Evolutionary conservation across 2,113 vertebrate species (phyloP).

Genomic region (Mirza zaza): DNA sequence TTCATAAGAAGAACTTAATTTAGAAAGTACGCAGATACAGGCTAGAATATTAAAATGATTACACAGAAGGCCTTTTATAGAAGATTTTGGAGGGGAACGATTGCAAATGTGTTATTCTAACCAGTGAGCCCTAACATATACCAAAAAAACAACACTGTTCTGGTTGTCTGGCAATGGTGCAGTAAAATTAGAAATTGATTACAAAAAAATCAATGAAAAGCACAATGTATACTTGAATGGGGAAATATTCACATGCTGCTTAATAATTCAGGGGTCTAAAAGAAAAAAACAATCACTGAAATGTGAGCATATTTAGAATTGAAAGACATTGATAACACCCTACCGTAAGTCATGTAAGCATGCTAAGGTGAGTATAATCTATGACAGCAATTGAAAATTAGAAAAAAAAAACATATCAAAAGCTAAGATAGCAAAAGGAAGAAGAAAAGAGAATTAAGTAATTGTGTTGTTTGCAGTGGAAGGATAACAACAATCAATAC

Average conservation of each 20-base stretch:
- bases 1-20: neutral
- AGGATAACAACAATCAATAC: neutral
- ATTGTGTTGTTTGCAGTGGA: rapidly evolving
- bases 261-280: neutral
- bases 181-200: neutral
- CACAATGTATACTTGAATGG: too few species aligned
- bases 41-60: too few species aligned
- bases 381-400: neutral
- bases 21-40: neutral
- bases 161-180: neutral
- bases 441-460: neutral
- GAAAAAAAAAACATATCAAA: neutral
- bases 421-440: rapidly evolving
- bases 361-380: neutral
- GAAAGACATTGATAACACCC: neutral
- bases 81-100: neutral
- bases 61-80: rapidly evolving
- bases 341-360: neutral
- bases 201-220: neutral
- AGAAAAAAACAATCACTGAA: neutral
- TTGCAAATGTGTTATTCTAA: too few species aligned
- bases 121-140: neutral
- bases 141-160: neutral
- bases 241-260: rapidly evolving
- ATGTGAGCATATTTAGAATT: neutral